Base-by-base conservation (phyloP, 2,797 vertebrate species). In the Cichlasoma orientale region DNA sequence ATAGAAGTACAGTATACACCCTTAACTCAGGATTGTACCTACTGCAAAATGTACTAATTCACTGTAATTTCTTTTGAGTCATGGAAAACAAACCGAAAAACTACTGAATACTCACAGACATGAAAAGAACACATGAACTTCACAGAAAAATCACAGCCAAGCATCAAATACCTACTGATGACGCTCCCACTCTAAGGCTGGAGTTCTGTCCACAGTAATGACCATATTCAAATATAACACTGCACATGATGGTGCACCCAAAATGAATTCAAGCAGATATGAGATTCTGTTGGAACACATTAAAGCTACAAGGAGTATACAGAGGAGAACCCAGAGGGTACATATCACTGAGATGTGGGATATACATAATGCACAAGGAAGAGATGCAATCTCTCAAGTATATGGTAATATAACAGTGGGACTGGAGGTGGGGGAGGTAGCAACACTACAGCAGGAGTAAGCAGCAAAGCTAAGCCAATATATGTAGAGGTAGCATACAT, bases 321-420 rank as follows among this genome's bases (percentile, higher is more conserved):
- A 75, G 78, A 85, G 56, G 73, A 88, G 70, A 80, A 79, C 66
- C 89, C 80, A 81, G 86, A 88, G 89, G 90, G 83, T 85, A 68
- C 55, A 47, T 79, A 72, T 83, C 72, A 78, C 74, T 52, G 81
- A 82, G 83, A 89, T 86, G 76, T 74, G 56, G 52, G 53, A 72
- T 80, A 90, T 92, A 89, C 82, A 91, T 92, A 85, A 89, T 90
- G 84, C 86, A 92, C 86, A 84, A 88, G 81, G 84, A 88, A 78
- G 73, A 80, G 80, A 88, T 79, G 75, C 70, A 76, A 80, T 88
- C 72, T 89, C 74, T 77, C 68, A 71, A 77, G 79, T 83, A 88
- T 88, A 88, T 89, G 85, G 38, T 90, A 92, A 91, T 92, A 68
- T 86, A 89, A 82, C 56, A 57, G 44, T 47, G 79, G 75, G 88